These are phyloP conservation scores for Ardeotis arabs DNA, from an alignment of 2,113 vertebrate species.

Conservation along the genomic window DNA sequence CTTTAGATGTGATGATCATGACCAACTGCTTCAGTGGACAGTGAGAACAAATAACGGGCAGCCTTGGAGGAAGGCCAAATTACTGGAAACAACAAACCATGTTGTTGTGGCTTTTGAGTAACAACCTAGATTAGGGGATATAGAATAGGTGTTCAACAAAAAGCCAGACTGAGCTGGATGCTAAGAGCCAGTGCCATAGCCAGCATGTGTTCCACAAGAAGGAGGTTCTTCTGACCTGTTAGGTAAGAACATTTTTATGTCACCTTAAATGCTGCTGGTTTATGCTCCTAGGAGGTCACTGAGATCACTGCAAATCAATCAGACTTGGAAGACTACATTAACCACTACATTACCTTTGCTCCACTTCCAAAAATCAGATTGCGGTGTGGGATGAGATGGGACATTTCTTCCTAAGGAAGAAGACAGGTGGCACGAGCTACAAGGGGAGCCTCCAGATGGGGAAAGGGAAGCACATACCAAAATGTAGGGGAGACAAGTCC, in stretches of 20 bases:
- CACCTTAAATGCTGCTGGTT: neutral
- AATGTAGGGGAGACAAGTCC: accelerated
- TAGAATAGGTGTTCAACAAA: neutral
- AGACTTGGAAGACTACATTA: neutral
- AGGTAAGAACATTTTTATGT: neutral
- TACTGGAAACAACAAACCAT: neutral
- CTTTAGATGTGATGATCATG: neutral
- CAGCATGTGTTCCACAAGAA: neutral
- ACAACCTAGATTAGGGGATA: neutral
- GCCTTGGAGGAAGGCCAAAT: neutral
- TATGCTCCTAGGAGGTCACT: neutral
- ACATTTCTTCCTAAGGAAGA: neutral
- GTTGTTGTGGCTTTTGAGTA: neutral
- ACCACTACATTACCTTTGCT: neutral
- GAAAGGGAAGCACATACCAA: neutral
- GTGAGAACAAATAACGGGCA: neutral
- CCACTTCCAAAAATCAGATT: neutral
- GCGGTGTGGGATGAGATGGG: neutral
- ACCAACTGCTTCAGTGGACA: neutral
- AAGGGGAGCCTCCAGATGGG: neutral
- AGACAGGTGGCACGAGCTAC: neutral
- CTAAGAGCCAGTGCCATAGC: neutral
- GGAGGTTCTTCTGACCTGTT: neutral
- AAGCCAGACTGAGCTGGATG: neutral
- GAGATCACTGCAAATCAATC: neutral